Percentiles rank a stretch among this genome's conserved stretches.
phyloP scores from a whole-genome alignment of 2,113 vertebrate species.

The Callaeas wilsoni region DNA sequence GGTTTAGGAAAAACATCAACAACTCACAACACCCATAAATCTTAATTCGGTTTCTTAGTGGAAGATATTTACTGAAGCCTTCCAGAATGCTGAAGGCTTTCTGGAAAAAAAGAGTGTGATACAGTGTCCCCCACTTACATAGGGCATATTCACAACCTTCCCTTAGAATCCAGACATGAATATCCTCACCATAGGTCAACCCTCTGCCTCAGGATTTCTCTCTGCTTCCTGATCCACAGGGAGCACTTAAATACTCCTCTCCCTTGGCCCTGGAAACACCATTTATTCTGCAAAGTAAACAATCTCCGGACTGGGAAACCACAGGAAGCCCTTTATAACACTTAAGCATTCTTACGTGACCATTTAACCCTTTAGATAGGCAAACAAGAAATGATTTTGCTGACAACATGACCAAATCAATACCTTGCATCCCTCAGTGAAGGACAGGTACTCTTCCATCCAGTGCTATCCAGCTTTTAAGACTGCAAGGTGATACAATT shows the following conservation, averaged over 20 bases:
- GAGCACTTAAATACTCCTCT: background rate
- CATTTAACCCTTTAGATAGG: background rate
- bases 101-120: background rate
- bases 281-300: background rate
- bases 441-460: background rate
- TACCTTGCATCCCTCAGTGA: background rate
- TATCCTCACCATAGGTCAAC: background rate
- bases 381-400: background rate
- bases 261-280: background rate
- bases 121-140: background rate
- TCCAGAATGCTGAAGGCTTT: background rate
- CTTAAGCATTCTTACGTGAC: background rate
- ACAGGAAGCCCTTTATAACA: background rate
- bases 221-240: background rate
- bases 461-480: background rate
- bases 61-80: background rate
- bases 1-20: background rate
- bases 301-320: background rate
- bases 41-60: background rate
- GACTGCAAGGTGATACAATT: background rate
- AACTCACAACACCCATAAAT: background rate
- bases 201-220: background rate
- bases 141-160: background rate
- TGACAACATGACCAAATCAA: background rate
- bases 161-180: background rate